Evolutionary conservation across 2,888 invertebrate species (phyloP).

Genomic region (Cotesia congregata): DNA sequence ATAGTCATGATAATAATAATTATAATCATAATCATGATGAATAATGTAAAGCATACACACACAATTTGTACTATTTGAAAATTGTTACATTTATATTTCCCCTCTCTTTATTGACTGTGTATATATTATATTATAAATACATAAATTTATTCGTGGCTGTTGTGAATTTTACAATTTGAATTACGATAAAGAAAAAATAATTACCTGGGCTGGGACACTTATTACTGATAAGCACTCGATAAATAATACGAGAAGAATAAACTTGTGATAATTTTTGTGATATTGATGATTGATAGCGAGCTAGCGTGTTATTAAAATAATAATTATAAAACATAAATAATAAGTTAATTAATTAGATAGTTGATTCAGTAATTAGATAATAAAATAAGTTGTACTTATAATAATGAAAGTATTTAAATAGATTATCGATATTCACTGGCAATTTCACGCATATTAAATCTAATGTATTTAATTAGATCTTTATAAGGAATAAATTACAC

Average conservation of each 20-base stretch:
- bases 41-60: not conserved
- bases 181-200: conserved; percentile 1
- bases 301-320: not conserved
- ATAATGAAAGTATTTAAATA: not conserved
- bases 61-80: not conserved
- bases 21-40: not conserved
- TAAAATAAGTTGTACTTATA: not conserved
- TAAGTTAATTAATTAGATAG: not conserved
- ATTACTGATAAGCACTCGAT: not conserved
- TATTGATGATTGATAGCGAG: not conserved
- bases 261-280: not conserved
- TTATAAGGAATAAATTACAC: conserved; percentile 1
- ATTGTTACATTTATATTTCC: not conserved
- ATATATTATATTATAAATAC: not conserved
- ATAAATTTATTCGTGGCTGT: not conserved
- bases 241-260: not conserved
- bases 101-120: not conserved
- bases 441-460: conserved; percentile 1
- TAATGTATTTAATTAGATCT: not conserved
- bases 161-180: not conserved
- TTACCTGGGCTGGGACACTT: not conserved
- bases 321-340: not conserved
- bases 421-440: not conserved
- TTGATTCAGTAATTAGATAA: not conserved
- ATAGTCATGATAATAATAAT: not conserved